Conservation (phyloP, 1,140 invertebrate genomes). For the Drosophila paulistorum region DNA sequence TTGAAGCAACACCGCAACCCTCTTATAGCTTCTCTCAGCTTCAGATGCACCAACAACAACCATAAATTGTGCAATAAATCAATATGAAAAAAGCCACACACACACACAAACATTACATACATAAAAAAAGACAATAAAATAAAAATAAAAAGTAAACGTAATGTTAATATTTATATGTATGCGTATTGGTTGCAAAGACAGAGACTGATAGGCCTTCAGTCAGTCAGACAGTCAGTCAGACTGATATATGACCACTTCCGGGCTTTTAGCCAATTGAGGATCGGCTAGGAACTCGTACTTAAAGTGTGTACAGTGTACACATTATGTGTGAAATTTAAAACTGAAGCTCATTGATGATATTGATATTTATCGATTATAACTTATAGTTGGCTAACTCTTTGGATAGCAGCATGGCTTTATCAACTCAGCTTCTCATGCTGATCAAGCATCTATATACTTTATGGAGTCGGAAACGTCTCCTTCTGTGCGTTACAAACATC, state of each 20-base stretch:
- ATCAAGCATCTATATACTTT: too few species aligned
- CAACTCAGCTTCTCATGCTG: too few species aligned
- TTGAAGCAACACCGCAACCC: conserved; percentile 31
- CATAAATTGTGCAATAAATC: conserved; percentile 71
- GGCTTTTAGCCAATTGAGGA: not conserved
- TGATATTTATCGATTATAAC: too few species aligned
- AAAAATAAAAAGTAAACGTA: conserved; percentile 13
- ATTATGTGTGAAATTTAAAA: not conserved
- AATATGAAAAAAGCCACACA: conserved; percentile 42
- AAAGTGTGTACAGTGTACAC: not conserved
- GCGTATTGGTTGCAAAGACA: conserved; percentile 13
- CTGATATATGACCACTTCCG: not conserved
- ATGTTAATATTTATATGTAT: not conserved
- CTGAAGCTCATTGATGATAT: not conserved
- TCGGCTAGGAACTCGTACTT: not conserved
- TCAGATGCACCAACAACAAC: conserved; percentile 42
- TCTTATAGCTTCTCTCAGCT: conserved; percentile 2
- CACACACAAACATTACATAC: conserved; percentile 20
- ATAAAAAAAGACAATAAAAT: conserved; percentile 29
- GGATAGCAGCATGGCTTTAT: too few species aligned
- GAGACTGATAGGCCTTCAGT: conserved; percentile 1
- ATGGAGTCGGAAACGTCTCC: too few species aligned
- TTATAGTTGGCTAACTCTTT: too few species aligned
- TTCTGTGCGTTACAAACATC: too few species aligned
- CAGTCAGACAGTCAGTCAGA: not conserved